Evolutionary conservation across 2,113 vertebrate species (phyloP).

Genomic region (Micromys minutus): DNA sequence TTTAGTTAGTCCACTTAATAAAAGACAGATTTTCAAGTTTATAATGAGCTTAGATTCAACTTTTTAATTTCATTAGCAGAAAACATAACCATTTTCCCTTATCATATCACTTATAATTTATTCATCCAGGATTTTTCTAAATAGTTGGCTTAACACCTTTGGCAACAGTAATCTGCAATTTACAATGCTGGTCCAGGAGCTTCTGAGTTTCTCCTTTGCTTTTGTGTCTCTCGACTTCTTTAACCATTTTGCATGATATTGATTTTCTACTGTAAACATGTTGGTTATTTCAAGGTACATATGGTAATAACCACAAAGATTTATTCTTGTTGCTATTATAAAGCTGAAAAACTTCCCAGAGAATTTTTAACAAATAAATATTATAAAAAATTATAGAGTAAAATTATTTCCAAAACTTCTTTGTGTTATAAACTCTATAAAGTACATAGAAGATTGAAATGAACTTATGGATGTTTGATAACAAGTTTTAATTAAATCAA

Average conservation of each 20-base stretch:
- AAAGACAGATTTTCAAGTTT: slow-evolving; percentile 39
- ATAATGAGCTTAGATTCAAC: slow-evolving; percentile 57
- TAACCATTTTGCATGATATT: background rate
- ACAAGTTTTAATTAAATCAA: slow-evolving; percentile 59
- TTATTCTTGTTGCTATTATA: background rate
- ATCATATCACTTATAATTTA: background rate
- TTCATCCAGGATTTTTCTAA: slow-evolving; percentile 22
- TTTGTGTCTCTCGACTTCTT: background rate
- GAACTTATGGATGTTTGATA: slow-evolving; percentile 44
- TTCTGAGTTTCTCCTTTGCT: background rate
- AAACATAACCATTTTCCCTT: background rate
- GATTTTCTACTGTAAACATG: background rate
- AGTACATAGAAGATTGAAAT: background rate
- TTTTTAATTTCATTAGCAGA: slow-evolving; percentile 65
- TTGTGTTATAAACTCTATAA: slow-evolving; percentile 36
- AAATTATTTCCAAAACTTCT: slow-evolving; percentile 37
- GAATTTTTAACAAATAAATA: slow-evolving; percentile 35
- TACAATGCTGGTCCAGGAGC: background rate
- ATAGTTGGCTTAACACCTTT: background rate
- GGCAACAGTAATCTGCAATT: background rate
- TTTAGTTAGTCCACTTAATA: slow-evolving; percentile 61
- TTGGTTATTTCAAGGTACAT: background rate
- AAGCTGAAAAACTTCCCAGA: background rate
- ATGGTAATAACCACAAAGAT: background rate
- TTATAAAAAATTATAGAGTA: slow-evolving; percentile 40